A percentile compares a stretch with the other conserved stretches of the same genome.
phyloP scores from a whole-genome alignment of 2,113 vertebrate genomes.

The Limnothrissa miodon region DNA sequence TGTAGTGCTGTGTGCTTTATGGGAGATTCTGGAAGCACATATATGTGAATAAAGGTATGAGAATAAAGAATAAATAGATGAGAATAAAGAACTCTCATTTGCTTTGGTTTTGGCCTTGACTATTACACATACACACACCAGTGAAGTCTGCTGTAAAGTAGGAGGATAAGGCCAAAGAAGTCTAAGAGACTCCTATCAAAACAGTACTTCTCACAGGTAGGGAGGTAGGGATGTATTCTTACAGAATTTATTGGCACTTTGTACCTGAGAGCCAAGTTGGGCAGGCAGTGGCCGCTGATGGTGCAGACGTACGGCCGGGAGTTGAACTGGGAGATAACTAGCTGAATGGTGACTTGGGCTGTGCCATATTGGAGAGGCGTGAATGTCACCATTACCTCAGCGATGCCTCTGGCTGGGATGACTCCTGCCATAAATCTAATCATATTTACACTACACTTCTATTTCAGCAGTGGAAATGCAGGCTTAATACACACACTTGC shows the following conservation, averaged over 20 bases:
- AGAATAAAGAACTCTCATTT: not conserved
- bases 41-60: too few species aligned
- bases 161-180: not conserved
- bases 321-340: slow-evolving; percentile 84
- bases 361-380: slow-evolving; percentile 80
- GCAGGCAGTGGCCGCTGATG: slow-evolving; percentile 80
- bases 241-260: not conserved
- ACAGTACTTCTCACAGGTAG: not conserved
- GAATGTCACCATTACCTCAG: slow-evolving; percentile 74
- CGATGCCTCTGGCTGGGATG: slow-evolving; percentile 80
- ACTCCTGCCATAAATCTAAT: slow-evolving; percentile 71
- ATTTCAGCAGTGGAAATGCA: not conserved
- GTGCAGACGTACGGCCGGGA: slow-evolving; percentile 80
- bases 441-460: not conserved
- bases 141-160: not conserved
- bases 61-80: too few species aligned
- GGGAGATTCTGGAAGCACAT: not conserved
- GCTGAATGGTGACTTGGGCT: slow-evolving; percentile 78
- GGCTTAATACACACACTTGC: not conserved
- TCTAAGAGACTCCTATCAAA: not conserved
- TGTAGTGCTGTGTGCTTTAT: not conserved
- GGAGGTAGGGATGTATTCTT: not conserved
- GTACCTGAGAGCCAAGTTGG: slow-evolving; percentile 72
- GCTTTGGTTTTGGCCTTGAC: not conserved
- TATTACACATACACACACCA: not conserved